A percentile compares a stretch with the other conserved stretches of the same genome.
Evolutionary conservation across 2,113 vertebrate species (phyloP).

Genomic region (Brachypteracias leptosomus): DNA sequence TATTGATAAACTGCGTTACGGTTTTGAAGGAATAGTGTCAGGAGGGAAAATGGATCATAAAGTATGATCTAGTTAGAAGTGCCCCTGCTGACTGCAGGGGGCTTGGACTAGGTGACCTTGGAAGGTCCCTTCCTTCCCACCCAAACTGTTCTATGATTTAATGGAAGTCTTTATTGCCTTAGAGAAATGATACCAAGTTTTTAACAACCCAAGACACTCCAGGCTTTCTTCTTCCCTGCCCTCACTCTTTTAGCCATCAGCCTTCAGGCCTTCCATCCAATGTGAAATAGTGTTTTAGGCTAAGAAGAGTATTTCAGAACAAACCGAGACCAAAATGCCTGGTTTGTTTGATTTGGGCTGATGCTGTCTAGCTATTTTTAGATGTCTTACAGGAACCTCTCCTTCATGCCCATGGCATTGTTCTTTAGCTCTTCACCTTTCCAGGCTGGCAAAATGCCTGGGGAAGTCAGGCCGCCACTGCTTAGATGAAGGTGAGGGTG

Average conservation of each 20-base stretch:
- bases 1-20: fast-evolving
- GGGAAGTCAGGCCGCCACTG: fast-evolving
- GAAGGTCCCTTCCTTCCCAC: no score
- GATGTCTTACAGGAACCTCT: neutral
- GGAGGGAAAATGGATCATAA: neutral
- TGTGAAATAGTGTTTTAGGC: neutral
- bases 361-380: neutral
- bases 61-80: no score
- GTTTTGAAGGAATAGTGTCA: neutral
- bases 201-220: neutral
- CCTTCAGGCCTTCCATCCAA: neutral
- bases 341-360: neutral
- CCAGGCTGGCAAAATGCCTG: neutral
- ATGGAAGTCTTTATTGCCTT: neutral
- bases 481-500: neutral
- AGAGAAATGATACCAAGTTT: neutral
- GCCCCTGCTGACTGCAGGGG: no score
- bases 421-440: neutral
- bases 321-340: fast-evolving
- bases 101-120: no score
- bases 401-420: fast-evolving
- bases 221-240: neutral
- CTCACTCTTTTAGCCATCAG: fast-evolving
- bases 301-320: neutral
- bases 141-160: neutral